Conservation (phyloP, 2,797 vertebrate species). For the Gymnothorax reevesii region DNA sequence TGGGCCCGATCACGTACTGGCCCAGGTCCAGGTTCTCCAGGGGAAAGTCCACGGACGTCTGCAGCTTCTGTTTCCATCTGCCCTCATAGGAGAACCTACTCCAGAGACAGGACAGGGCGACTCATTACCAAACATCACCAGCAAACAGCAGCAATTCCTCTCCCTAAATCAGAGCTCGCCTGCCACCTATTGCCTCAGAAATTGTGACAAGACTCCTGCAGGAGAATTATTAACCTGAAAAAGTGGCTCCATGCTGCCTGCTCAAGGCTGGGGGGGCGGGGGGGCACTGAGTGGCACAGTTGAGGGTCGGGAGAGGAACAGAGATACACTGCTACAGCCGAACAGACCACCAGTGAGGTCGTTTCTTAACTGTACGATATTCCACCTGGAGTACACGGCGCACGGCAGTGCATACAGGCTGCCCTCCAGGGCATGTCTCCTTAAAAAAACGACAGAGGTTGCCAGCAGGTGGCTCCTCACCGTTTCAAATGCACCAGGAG, state of each 20-base stretch:
- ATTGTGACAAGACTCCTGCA: neutral
- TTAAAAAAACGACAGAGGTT: neutral
- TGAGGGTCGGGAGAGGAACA: neutral
- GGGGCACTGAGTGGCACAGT: neutral
- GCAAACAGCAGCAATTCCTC: no score
- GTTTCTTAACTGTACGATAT: neutral
- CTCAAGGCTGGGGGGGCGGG: neutral
- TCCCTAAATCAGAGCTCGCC: neutral
- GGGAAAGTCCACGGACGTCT: slow-evolving; percentile 92
- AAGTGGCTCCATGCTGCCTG: no score
- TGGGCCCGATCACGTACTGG: slow-evolving; percentile 94
- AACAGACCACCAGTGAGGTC: neutral
- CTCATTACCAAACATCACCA: neutral
- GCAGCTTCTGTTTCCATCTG: slow-evolving; percentile 97
- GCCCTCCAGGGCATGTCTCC: neutral
- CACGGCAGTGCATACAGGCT: neutral
- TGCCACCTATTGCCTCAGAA: neutral
- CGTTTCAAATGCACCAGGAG: slow-evolving; percentile 94
- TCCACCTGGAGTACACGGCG: neutral
- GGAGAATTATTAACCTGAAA: neutral
- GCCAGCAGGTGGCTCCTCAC: slow-evolving; percentile 60
- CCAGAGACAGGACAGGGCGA: neutral
- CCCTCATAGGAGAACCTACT: slow-evolving; percentile 94
- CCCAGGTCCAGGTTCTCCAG: slow-evolving; percentile 88
- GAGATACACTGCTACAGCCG: neutral